phyloP scores from a whole-genome alignment of 2,113 vertebrate genomes.

The Phaethornis superciliosus region DNA sequence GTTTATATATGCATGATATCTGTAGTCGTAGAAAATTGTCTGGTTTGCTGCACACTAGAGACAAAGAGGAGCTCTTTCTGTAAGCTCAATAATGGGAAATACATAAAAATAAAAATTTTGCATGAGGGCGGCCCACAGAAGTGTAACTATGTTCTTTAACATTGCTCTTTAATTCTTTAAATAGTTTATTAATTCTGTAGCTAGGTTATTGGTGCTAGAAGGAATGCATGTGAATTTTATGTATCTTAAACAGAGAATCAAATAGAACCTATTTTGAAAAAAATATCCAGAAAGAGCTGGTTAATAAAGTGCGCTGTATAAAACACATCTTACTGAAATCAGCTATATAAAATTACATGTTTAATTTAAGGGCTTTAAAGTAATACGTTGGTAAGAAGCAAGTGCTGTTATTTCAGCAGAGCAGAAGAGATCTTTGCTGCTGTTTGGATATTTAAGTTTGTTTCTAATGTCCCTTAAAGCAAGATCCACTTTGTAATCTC shows the following conservation, averaged over 20 bases:
- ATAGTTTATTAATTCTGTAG: background rate
- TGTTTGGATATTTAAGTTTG: background rate
- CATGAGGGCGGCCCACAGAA: background rate
- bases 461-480: background rate
- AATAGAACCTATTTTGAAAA: background rate
- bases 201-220: background rate
- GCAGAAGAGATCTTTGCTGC: slow-evolving; percentile 8
- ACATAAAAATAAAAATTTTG: background rate
- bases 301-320: slow-evolving; percentile 17
- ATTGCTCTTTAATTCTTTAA: background rate
- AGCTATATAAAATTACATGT: background rate
- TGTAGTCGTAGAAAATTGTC: background rate
- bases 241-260: background rate
- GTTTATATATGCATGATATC: background rate
- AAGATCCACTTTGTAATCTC: background rate
- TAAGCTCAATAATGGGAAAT: background rate
- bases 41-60: background rate
- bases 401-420: slow-evolving; percentile 4
- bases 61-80: background rate
- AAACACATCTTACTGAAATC: background rate
- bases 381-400: background rate
- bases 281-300: background rate
- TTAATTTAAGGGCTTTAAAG: background rate
- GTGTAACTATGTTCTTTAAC: background rate
- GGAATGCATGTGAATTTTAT: background rate